These are phyloP conservation scores for Choloepus hoffmanni DNA, from an alignment of 2,113 vertebrate species.

Conservation along the genomic window DNA sequence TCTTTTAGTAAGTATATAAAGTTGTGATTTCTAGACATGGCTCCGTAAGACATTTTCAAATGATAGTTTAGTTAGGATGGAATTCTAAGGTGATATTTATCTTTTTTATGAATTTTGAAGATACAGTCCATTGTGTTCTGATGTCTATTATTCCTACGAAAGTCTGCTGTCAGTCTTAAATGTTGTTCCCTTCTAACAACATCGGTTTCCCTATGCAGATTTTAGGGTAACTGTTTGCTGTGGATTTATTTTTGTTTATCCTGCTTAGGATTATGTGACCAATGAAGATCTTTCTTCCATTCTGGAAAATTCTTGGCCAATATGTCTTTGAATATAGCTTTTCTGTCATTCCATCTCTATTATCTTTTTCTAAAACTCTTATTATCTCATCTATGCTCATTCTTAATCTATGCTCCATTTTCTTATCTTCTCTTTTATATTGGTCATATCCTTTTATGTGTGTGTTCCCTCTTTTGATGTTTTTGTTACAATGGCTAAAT, in stretches of 20 bases:
- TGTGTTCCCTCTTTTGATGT: not conserved
- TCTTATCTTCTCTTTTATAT: not conserved
- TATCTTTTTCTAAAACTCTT: not conserved
- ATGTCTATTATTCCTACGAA: not conserved
- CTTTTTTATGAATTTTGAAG: not conserved
- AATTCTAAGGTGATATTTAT: not conserved
- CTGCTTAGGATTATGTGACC: not conserved
- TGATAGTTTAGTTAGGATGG: not conserved
- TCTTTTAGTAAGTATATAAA: not conserved
- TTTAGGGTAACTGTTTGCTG: not conserved
- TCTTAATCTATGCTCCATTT: not conserved
- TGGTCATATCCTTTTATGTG: not conserved
- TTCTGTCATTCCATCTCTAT: not conserved
- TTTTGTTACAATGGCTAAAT: not conserved
- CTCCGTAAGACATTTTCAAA: constrained; percentile 20
- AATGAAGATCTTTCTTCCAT: not conserved
- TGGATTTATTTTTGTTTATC: not conserved
- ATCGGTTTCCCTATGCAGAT: not conserved
- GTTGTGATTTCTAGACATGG: not conserved
- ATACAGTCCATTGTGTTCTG: not conserved
- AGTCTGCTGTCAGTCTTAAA: not conserved
- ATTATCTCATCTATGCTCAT: not conserved
- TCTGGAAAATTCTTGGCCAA: not conserved
- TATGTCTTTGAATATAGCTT: not conserved
- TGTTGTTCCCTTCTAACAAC: not conserved